A percentile compares a stretch with the other conserved stretches of the same genome.
Conservation (phyloP, 2,797 vertebrate species). For the Otus scops region DNA sequence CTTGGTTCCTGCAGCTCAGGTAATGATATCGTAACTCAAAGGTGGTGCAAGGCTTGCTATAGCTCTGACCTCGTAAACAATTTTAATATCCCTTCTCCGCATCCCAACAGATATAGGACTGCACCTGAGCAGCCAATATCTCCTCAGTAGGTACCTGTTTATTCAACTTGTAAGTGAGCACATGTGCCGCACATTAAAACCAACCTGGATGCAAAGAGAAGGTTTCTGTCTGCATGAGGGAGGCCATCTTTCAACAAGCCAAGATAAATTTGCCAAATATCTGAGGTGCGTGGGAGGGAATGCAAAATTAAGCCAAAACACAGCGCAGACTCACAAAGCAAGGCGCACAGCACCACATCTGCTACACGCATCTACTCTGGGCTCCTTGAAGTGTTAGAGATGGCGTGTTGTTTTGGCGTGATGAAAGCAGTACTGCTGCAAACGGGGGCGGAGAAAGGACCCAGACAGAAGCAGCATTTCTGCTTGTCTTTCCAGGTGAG, state of each 20-base stretch:
- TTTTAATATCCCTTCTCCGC: conserved; percentile 33
- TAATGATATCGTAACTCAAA: conserved; percentile 68
- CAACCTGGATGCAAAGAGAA: not conserved
- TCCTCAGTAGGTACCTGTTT: not conserved
- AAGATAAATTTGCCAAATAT: not conserved
- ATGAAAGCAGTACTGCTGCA: not conserved
- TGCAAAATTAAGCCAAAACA: not conserved
- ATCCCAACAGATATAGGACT: not conserved
- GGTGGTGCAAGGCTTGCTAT: not conserved
- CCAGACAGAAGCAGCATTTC: not conserved
- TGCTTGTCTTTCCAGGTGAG: not conserved
- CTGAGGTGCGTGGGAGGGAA: not conserved
- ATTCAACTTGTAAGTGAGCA: not conserved
- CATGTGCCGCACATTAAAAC: not conserved
- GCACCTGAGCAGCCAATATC: not conserved
- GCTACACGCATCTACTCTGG: not conserved
- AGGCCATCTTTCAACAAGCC: not conserved
- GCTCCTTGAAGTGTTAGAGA: not conserved
- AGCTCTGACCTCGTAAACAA: conserved; percentile 49
- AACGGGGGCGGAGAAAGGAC: fast-evolving
- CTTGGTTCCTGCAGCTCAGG: conserved; percentile 34
- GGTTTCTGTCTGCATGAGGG: not conserved
- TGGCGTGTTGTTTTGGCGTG: fast-evolving
- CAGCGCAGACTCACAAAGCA: not conserved
- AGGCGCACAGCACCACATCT: not conserved